These are phyloP conservation scores for Enteromius unitaeniatus DNA, from an alignment of 2,797 vertebrate species.

Conservation along the genomic window DNA sequence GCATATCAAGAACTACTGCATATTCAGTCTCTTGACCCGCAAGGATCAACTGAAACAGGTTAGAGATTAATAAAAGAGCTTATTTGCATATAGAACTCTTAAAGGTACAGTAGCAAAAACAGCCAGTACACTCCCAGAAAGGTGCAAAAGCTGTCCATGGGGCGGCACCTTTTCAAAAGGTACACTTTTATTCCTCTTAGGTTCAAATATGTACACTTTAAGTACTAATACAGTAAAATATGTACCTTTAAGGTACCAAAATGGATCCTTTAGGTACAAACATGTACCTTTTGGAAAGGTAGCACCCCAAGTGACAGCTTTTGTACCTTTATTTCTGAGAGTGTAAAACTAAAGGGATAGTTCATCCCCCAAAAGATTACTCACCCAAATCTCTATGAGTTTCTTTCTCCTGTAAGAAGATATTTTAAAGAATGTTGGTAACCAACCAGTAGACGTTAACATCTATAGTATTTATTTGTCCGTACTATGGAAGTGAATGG, in stretches of 20 bases:
- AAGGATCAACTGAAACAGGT: neutral
- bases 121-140: neutral
- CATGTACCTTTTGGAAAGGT: no score
- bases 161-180: no score
- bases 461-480: neutral
- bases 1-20: neutral
- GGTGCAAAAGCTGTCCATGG: no score
- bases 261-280: no score
- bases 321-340: no score
- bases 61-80: neutral
- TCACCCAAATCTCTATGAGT: neutral
- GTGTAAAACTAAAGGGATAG: neutral
- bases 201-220: no score
- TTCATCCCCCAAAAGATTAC: neutral
- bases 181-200: no score
- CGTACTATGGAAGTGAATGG: neutral
- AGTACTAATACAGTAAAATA: no score
- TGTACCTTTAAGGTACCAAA: no score
- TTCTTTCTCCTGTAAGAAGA: neutral
- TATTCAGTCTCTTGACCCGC: neutral
- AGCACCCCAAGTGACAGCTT: no score
- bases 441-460: neutral
- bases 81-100: neutral
- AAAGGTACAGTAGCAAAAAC: neutral
- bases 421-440: neutral